Base-by-base conservation (phyloP, 1,140 invertebrate species). In the Wiebesia pumilae region DNA sequence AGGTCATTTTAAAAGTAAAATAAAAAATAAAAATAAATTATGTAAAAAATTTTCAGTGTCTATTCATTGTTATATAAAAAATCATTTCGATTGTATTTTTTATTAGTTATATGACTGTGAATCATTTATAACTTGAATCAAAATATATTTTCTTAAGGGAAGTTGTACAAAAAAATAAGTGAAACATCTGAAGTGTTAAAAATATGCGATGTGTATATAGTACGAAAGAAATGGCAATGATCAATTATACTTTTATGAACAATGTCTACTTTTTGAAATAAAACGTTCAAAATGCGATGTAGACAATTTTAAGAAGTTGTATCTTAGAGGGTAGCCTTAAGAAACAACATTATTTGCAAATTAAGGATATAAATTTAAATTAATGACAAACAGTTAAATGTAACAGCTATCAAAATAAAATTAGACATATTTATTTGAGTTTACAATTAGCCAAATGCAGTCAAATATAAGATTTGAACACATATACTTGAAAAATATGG, bases 141-240 rank as follows among this genome's bases (percentile, higher is more conserved):
- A 83, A 81, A 86, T 86, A 86, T 86, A 86, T 86, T 86, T 86
- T 86, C 73, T 67, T 86, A 83, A 86, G 81, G 73, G 38, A 86
- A 86, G 85, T 78, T 86, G 73, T 86, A 86, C 81, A 86, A 86
- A n/a, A 83, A 77, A 75, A 71, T n/a, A 71, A 43, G 83, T 58
- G 81, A 87, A 87, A 87, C 81, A 83, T 83, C 71, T n/a, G 73
- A 80, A 80, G 19, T 67, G 62, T 87, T 73, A 67, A 84, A 87
- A 69, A 87, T 35, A 71, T 86, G 73, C 84, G 81, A 87, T 83
- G 81, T 87, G 81, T 87, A 83, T 47, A 87, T 83, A 78, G 65
- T 83, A 80, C 27, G 40, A 77, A 43, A 35, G 9, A 43, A 77
- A 77, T 81, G 78, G n/a, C 30, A 24, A 83, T 80, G 75, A 83